phyloP scores from a whole-genome alignment of 2,113 vertebrate species.

The Ophiodon elongatus region DNA sequence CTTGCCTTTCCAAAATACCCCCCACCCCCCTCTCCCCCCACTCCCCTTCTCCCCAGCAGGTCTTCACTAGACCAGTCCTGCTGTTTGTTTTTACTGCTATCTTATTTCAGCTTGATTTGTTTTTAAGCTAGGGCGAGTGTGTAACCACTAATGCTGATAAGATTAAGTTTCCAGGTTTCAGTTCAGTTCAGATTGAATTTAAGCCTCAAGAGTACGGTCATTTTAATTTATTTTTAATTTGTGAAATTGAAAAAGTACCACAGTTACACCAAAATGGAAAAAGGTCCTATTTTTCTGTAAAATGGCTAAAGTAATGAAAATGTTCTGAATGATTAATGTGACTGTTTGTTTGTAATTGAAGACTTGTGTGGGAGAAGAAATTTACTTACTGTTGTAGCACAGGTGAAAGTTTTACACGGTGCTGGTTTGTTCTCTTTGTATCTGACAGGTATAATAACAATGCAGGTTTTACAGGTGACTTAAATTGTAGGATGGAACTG shows the following conservation, averaged over 20 bases:
- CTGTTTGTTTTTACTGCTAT: constrained; percentile 24
- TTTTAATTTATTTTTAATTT: constrained; percentile 14
- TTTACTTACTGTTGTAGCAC: neutral
- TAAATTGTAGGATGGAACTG: neutral
- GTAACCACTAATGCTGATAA: constrained; percentile 7
- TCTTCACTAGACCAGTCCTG: constrained; percentile 5
- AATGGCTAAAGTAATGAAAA: neutral
- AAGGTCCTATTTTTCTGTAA: constrained; percentile 24
- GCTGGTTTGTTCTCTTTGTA: constrained; percentile 17
- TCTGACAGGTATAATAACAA: neutral
- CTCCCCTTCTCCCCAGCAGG: too few species aligned
- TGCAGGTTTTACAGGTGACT: neutral
- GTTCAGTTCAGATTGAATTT: constrained; percentile 17
- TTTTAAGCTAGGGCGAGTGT: neutral
- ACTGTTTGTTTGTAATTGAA: constrained; percentile 1
- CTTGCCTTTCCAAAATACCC: constrained; percentile 4
- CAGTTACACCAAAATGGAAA: neutral
- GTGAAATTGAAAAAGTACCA: neutral
- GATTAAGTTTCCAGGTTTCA: constrained; percentile 1
- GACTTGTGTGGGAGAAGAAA: neutral
- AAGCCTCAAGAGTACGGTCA: neutral
- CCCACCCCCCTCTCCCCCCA: too few species aligned
- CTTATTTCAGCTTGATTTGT: constrained; percentile 32
- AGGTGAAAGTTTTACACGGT: neutral
- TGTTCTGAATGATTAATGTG: neutral